Evolutionary conservation across 2,888 invertebrate genomes (phyloP), one percentile per base, ranked within the genome.

Genomic region (Mesorhabditis spiculigera): DNA sequence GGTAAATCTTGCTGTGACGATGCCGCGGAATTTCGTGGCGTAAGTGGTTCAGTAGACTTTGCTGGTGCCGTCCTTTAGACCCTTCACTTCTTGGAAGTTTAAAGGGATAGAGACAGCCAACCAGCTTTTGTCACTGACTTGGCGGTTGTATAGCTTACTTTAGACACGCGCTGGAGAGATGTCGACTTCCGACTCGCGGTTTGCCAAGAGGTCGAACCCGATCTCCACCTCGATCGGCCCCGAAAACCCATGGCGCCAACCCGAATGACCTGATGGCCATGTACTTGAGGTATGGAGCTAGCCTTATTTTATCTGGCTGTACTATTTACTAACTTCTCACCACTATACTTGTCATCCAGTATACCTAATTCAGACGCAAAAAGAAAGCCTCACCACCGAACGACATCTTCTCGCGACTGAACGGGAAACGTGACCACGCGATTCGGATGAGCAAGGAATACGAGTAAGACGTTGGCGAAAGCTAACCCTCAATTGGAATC

Each of bases 381-480:
- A 10, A n/a, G 8, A 50, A 50, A 50, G 58, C 8, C n/a, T n/a
- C 58, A 50, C 58, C 58, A 50, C 10, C 58, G 8, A 50, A 50
- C 3, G 58, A 50, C n/a, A 50, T 50, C n/a, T 50, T 50, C n/a
- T 10, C 58, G 8, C 58, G 58, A 50, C n/a, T 50, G 58, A 50
- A 50, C n/a, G 58, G 58, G n/a, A 50, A 50, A 50, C 8, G 58
- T 13, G 58, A 50, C 8, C 58, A 50, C 8, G 58, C 58, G 8
- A 50, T 50, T 50, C 58, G 58, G n/a, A 50, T 50, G 58, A 50
- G 58, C n/a, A 50, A 50, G n/a, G 58, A 50, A 13, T n/a, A 50
- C n/a, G 58, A 50, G 58, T 50, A n/a, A 50, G 10, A 13, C n/a
- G 10, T n/a, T 13, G 58, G n/a, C n/a, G 8, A 50, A 50, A 50